A percentile compares a stretch with the other conserved stretches of the same genome.
phyloP scores from a whole-genome alignment of 1,140 invertebrate species.

The Anthonomus grandis region DNA sequence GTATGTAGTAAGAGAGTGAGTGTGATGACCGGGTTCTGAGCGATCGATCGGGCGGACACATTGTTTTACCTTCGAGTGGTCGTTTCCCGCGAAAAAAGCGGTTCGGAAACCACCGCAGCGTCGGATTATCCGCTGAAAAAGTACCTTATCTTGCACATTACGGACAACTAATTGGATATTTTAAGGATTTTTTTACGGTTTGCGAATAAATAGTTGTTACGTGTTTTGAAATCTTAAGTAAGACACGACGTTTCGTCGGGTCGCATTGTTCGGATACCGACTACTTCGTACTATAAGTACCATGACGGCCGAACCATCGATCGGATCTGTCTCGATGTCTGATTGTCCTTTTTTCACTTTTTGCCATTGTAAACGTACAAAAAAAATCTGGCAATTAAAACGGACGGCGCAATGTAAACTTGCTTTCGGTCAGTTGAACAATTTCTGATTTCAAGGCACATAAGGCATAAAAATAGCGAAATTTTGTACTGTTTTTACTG shows the following conservation, averaged over 20 bases:
- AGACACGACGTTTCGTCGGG: constrained; percentile 27
- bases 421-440: no score
- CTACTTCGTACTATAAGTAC: constrained; percentile 4
- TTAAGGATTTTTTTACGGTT: constrained; percentile 42
- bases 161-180: constrained; percentile 44
- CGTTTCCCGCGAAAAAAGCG: constrained; percentile 44
- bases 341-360: no score
- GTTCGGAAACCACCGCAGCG: constrained; percentile 40
- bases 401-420: no score
- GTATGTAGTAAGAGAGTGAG: no score
- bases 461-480: no score
- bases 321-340: no score
- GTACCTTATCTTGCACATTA: constrained; percentile 44
- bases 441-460: no score
- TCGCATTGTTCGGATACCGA: constrained; percentile 17
- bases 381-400: no score
- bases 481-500: no score
- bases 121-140: constrained; percentile 42
- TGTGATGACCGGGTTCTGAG: no score
- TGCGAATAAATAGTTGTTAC: constrained; percentile 40
- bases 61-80: constrained; percentile 39
- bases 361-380: no score
- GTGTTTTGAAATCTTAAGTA: constrained; percentile 41
- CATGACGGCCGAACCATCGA: no score
- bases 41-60: constrained; percentile 38